Evolutionary conservation across 2,797 vertebrate genomes (phyloP), one percentile per base, ranked within the genome.

Genomic region (Xenopus petersii): DNA sequence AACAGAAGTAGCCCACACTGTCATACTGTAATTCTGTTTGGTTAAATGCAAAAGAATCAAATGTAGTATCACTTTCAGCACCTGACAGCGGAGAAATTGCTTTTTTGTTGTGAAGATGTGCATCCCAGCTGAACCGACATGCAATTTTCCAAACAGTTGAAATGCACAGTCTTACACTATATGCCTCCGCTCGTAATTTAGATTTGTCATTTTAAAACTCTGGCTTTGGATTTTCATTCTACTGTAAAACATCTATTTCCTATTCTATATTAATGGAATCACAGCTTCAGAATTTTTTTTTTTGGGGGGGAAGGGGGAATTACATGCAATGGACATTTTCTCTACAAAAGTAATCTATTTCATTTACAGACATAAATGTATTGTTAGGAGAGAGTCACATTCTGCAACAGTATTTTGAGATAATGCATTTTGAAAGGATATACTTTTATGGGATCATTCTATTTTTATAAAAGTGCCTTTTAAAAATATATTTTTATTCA

Each of bases 151-250:
- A 42, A 64, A 64, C 15, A 64, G 62, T 15, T 64, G 36, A 64
- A 47, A 64, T 46, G 26, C 62, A 64, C 9, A 64, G 62, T 9
- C 36, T 47, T 64, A n/a, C 15, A 10, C 36, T 17, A 16, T 6
- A 64, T 47, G 62, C 62, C 36, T 46, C 15, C 17, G 33, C 62
- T 64, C 13, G 36, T 47, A 64, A 64, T 64, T 64, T 42, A 46
- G 36, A 64, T 64, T 64, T 64, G 62, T 64, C 62, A 64, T 47
- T 64, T 64, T n/a, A 64, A 64, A 64, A 42, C 62, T n/a, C 33
- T 47, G 36, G 62, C 62, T 46, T 64, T 42, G n/a, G 16, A 17
- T 36, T 47, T 36, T 64, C 36, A 46, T 47, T 46, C 30, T 26
- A 63, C 61, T 63, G 61, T 63, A 63, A 42, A 36, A 63, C 24